Evolutionary conservation across 2,888 invertebrate genomes (phyloP).

Genomic region (Melanostoma mellinum): DNA sequence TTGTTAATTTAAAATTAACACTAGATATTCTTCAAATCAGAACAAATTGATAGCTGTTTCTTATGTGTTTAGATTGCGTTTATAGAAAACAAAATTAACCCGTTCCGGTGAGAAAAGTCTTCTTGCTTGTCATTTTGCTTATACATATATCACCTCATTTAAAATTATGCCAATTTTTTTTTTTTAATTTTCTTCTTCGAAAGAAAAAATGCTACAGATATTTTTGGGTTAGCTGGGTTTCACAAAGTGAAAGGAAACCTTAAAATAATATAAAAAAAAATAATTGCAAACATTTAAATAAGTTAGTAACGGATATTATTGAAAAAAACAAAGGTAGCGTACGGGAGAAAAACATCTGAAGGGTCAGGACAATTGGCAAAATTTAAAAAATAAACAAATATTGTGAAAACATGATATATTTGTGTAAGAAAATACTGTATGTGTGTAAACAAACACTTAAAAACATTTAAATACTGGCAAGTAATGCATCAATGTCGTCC

Average conservation of each 20-base stretch:
- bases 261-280: slow-evolving; percentile 36
- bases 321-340: slow-evolving; percentile 2
- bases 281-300: slow-evolving; percentile 53
- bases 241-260: slow-evolving; percentile 15
- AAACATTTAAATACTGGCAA: slow-evolving; percentile 56
- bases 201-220: slow-evolving; percentile 71
- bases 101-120: slow-evolving; percentile 68
- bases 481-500: slow-evolving; percentile 56
- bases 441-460: slow-evolving; percentile 3
- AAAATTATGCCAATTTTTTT: slow-evolving; percentile 45
- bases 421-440: slow-evolving; percentile 22
- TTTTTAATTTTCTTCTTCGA: slow-evolving; percentile 6
- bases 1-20: slow-evolving; percentile 63
- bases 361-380: slow-evolving; percentile 26
- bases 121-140: not conserved
- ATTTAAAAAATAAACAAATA: not conserved
- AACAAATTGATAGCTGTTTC: slow-evolving; percentile 51
- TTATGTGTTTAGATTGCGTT: slow-evolving; percentile 49
- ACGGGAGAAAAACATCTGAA: slow-evolving; percentile 13
- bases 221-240: slow-evolving; percentile 62
- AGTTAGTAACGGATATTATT: slow-evolving; percentile 53
- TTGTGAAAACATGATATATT: slow-evolving; percentile 34
- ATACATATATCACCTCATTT: slow-evolving; percentile 1
- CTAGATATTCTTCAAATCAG: slow-evolving; percentile 50
- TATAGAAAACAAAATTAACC: slow-evolving; percentile 52